Evolutionary conservation across 2,888 invertebrate genomes (phyloP), one percentile per base, ranked within the genome.

Genomic region (Lamellibrachia satsuma): DNA sequence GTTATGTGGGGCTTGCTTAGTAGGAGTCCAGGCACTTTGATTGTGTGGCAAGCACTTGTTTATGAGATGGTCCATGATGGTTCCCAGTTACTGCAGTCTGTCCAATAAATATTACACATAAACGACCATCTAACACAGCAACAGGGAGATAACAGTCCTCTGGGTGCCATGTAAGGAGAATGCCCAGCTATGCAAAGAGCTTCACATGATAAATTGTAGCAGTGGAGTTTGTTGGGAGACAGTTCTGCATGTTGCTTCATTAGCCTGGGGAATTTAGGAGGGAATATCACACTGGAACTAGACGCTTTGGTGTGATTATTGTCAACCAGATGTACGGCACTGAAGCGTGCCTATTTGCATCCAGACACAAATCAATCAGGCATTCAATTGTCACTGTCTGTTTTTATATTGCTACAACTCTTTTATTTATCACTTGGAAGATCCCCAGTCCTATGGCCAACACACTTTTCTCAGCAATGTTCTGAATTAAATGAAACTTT

Each of bases 301-400:
- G 75, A 22, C 22, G 22, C 75, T 6, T 75, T 75, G 75, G 75
- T 75, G 75, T 75, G 75, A 75, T 75, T 75, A 75, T 75, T 75
- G 75, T 75, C 75, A 75, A 15, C 75, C 75, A 75, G 75, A 75
- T 75, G 75, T 75, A 75, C 22, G 75, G 75, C 75, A 75, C n/a
- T 22, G 75, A 75, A 75, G 75, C 75, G 75, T 75, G 75, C 75
- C 75, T 75, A 75, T 75, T 75, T 75, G 75, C 75, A 75, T 75
- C 75, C 75, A 75, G 75, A 75, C 75, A 75, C 22, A n/a, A 75
- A 75, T 75, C 75, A 75, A 75, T 75, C 75, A 75, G 75, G 75
- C 75, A 22, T 75, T 75, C 75, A 75, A 75, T 75, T 75, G 75
- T 75, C 75, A 4, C 75, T 75, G 75, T 75, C 75, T 75, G 75